phyloP scores from a whole-genome alignment of 1,140 invertebrate genomes.

The Drosophila kepulauana region DNA sequence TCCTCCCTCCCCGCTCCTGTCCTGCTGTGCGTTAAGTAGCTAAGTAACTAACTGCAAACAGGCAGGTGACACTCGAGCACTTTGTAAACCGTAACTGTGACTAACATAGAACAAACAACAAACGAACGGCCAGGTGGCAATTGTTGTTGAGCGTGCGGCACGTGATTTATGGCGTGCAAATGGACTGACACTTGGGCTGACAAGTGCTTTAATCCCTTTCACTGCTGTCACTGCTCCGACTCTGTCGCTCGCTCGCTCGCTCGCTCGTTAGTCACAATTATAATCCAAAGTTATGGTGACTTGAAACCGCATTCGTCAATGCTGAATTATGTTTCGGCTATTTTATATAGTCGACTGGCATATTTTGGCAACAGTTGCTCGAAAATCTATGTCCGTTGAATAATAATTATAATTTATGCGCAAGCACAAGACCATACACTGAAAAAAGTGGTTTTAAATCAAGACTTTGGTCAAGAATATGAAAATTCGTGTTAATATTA shows the following conservation, averaged over 20 bases:
- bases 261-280: not conserved
- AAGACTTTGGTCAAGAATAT: too few relatives aligned
- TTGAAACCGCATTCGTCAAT: not conserved
- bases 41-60: slow-evolving; percentile 24
- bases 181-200: slow-evolving; percentile 57
- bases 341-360: too few relatives aligned
- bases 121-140: slow-evolving; percentile 6
- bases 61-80: slow-evolving; percentile 22
- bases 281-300: not conserved
- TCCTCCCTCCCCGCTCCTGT: not conserved
- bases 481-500: too few relatives aligned
- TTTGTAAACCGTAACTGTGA: not conserved
- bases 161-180: slow-evolving; percentile 71
- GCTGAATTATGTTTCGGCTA: not conserved
- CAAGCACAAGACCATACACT: slow-evolving; percentile 48
- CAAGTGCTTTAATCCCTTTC: slow-evolving; percentile 55
- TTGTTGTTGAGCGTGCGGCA: slow-evolving; percentile 43
- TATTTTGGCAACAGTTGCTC: not conserved
- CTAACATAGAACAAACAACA: not conserved
- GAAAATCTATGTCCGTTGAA: not conserved
- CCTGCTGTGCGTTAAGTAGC: slow-evolving; percentile 12
- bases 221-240: not conserved
- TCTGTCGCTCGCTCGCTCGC: not conserved
- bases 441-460: too few relatives aligned
- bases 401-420: slow-evolving; percentile 81